Evolutionary conservation across 2,113 vertebrate genomes (phyloP), one percentile per base, ranked within the genome.

Genomic region (Promerops cafer): DNA sequence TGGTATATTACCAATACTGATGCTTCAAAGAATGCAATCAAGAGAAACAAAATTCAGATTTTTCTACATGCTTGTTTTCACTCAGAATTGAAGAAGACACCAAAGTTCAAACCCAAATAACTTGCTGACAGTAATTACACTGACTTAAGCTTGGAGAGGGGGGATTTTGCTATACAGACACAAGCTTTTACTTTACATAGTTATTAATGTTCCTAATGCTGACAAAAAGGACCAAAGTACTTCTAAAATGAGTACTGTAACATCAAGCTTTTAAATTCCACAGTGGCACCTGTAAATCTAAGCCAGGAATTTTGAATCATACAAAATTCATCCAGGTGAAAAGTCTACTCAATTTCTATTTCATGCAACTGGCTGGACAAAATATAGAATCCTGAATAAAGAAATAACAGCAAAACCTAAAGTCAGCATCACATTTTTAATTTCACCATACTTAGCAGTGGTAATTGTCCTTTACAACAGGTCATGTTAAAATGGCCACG

Each of bases 381-480:
- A 92, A 83, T 13, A 22, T 69, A 89, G 37, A 77, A 83, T 45
- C 49, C n/a, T 6, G 14, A 88, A 68, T n/a, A 86, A 86, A 79
- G 39, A 71, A 90, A 24, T 11, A 80, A 45, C 16, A 72, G 57
- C 35, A 68, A 92, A 75, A 83, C n/a, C 13, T 56, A 4, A 79
- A 76, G 44, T n/a, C 3, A 3, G 14, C 31, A 47, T n/a, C 18
- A 54, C 21, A 18, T 47, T 82, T 90, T 85, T n/a, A 31, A 53
- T 90, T 76, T 76, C 44, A 79, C 37, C 31, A 20, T 18, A 22
- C 21, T 64, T 76, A 30, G 16, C 44, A 52, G 21, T 31, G 13
- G 47, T 81, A 50, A 45, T 56, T 60, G 60, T 42, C 24, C 61
- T 83, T 79, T 35, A 68, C 28, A 75, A 87, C 33, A 22, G 13